Base-by-base conservation (phyloP, 2,888 invertebrate genomes). In the Acanthosepion esculentum region DNA sequence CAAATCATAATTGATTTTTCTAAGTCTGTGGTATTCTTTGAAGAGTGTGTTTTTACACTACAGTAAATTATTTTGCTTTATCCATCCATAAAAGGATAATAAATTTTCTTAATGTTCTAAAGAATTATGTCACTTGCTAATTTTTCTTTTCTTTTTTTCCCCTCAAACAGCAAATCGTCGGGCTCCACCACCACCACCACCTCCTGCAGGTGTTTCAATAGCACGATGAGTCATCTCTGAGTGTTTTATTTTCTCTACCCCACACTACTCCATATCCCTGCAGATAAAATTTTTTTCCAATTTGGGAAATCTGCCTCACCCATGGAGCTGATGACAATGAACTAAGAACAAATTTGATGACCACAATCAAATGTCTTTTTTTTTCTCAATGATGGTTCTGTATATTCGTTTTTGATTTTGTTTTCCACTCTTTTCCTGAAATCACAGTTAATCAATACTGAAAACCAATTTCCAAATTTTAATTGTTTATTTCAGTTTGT, bases 121-220 rank as follows among this genome's bases (percentile, higher is more conserved):
- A n/a, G 7, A n/a, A n/a, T n/a, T 78, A 29, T 29, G 29, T 29
- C 12, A 29, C 6, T 10, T n/a, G 5, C 8, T n/a, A 78, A n/a
- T 78, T 78, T 29, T 78, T n/a, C 29, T 78, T 78, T 8, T 48
- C 7, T 23, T 92, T 48, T 48, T 92, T 29, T 94, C 23, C 29
- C 7, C 20, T 59, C 8, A 29, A 41, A 29, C 94, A 55, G 94
- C 53, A n/a, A 94, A 29, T 64, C 94, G 64, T 33, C 94, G 59
- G 33, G 94, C 94, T 26, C 94, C 94, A 23, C 59, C 94, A 41
- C 94, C 94, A 33, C 78, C 78, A 8, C 94, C 59, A 33, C 94
- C 94, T 29, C 64, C 78, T 64, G n/a, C 59, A 64, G 48, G 93
- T 50, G 53, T 64, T 29, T 94, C 94, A n/a, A 53, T 48, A 53